Base-by-base conservation (phyloP, 1,140 invertebrate genomes). In the Achroia grisella region DNA sequence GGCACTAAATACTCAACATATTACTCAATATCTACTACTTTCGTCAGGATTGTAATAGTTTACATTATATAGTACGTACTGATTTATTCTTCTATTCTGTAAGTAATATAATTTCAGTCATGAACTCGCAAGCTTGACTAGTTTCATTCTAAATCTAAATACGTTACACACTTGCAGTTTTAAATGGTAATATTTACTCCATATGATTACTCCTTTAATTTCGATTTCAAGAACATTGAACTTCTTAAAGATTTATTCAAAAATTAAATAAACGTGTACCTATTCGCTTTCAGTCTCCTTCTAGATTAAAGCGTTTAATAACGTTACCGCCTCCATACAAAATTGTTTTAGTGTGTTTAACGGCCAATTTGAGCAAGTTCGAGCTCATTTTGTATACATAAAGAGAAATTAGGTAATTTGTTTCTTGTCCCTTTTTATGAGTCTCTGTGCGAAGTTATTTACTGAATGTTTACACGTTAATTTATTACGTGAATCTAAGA, bases 351-450 rank as follows among this genome's bases (percentile, higher is more conserved):
- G 61, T 69, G 61, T 62, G 51, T 58, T 59, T 66, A 68, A 70
- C 48, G 56, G 48, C 57, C 61, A 65, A 74, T 69, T 67, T 60
- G 56, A 62, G 62, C 55, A 64, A 64, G 55, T 71, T 71, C 37
- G 41, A 62, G 52, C 63, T 70, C 63, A 75, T 75, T 76, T 68
- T 61, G 52, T 64, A 65, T 62, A 65, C 67, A 62, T 70, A 72
- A 71, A 64, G 58, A 64, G 62, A 67, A 74, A 76, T 76, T 67
- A 71, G 70, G 68, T 49, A 79, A 79, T 79, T 74, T 74, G 66
- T 74, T 74, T 44, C 56, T 50, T 53, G 61, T 57, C 57, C 50
- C 62, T 62, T 57, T 66, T 68, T 62, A 57, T 58, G 44, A 57
- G 48, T 43, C 50, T 68, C 54, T 62, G 54, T 60, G 40, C 30